These are phyloP conservation scores for Drosophila tanythrix DNA, from an alignment of 2,888 invertebrate species.

Conservation along the genomic window DNA sequence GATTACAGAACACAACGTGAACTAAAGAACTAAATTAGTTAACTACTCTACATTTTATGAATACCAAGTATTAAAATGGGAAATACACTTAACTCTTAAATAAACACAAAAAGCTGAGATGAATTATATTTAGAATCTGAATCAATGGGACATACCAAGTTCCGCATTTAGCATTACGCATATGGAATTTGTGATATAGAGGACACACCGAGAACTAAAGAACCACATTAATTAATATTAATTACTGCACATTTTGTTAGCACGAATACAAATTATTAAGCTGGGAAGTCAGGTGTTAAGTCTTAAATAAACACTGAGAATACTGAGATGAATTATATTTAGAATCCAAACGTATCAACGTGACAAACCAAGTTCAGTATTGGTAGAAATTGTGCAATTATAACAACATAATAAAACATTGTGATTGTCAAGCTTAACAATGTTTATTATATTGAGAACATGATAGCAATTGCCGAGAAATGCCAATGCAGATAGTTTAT, in stretches of 20 bases:
- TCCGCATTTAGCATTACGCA: background rate
- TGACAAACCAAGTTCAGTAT: background rate
- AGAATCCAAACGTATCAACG: background rate
- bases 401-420: background rate
- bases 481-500: slow-evolving; percentile 9
- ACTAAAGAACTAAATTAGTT: too few relatives aligned
- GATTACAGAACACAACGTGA: too few relatives aligned
- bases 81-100: background rate
- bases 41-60: background rate
- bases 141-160: background rate
- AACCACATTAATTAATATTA: background rate
- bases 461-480: slow-evolving; percentile 1
- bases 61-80: background rate
- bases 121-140: too few relatives aligned
- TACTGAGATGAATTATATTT: background rate
- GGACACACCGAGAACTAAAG: background rate
- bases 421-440: slow-evolving; percentile 6
- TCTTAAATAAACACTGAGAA: background rate
- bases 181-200: too few relatives aligned
- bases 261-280: too few relatives aligned
- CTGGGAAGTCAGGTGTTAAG: background rate
- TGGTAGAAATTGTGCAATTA: background rate
- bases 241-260: background rate
- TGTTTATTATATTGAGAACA: slow-evolving; percentile 24
- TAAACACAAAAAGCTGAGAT: background rate